Evolutionary conservation across 2,113 vertebrate species (phyloP).

Genomic region (Cephalopholis sonnerati): DNA sequence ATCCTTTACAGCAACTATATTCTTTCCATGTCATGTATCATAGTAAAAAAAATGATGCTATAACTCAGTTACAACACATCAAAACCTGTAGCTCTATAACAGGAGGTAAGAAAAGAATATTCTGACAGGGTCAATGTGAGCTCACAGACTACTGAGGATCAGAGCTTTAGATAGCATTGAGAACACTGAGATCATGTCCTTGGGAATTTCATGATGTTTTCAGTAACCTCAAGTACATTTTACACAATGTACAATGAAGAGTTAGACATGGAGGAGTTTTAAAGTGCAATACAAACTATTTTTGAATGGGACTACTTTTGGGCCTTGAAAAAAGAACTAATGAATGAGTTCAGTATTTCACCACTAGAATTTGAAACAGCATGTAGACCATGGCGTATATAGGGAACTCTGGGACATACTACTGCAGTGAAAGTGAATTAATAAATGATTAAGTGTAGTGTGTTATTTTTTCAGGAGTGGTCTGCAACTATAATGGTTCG

Average conservation of each 20-base stretch:
- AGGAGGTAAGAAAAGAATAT: background rate
- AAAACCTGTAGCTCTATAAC: background rate
- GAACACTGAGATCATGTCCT: conserved; percentile 22
- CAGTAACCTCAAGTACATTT: background rate
- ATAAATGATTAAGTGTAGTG: background rate
- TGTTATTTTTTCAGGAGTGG: background rate
- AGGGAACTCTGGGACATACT: background rate
- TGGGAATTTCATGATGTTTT: background rate
- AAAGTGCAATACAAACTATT: no score
- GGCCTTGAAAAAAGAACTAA: background rate
- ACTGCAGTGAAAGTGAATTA: background rate
- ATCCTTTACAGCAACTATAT: background rate
- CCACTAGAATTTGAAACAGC: background rate
- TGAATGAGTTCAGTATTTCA: background rate
- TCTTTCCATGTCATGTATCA: background rate
- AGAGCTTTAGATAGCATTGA: background rate
- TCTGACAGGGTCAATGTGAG: background rate
- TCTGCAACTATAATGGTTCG: background rate
- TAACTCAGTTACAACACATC: background rate
- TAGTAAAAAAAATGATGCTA: background rate
- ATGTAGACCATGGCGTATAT: background rate
- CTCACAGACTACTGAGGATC: background rate
- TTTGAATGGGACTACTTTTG: background rate
- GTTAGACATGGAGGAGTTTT: background rate
- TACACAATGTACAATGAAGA: background rate